Percentiles rank a stretch among this genome's conserved stretches.
Conservation (phyloP, 2,113 vertebrate genomes). For the Setophaga kirtlandii region DNA sequence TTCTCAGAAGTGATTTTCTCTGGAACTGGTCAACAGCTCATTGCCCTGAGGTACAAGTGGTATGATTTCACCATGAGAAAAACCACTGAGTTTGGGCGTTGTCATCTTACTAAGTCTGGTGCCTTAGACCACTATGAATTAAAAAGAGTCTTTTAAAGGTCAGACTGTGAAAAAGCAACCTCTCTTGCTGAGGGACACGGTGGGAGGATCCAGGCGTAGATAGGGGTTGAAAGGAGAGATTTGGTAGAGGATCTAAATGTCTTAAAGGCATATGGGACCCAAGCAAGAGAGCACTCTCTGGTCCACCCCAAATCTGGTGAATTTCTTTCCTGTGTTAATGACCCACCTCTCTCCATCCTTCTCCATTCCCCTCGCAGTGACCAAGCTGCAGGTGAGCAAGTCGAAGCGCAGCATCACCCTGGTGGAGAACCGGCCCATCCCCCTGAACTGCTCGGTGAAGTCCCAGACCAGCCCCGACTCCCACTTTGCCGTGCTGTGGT, state of each 20-base stretch:
- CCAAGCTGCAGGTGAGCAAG: conserved; percentile 90
- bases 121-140: not conserved
- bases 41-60: not conserved
- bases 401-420: conserved; percentile 86
- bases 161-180: not conserved
- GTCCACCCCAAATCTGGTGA: not conserved
- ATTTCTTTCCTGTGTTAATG: not conserved
- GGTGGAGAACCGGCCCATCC: conserved; percentile 88
- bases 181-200: not conserved
- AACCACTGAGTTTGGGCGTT: not conserved
- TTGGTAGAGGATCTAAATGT: not conserved
- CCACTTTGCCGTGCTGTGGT: conserved; percentile 92
- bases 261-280: not conserved
- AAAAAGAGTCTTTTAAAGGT: not conserved
- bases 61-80: not conserved
- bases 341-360: not conserved
- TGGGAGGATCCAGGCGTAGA: not conserved
- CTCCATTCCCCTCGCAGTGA: conserved; percentile 75
- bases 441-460: conserved; percentile 88
- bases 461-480: conserved; percentile 90
- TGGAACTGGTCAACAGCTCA: not conserved
- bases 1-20: not conserved
- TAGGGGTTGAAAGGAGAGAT: not conserved
- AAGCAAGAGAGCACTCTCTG: not conserved
- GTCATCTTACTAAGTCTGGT: not conserved